phyloP scores from a whole-genome alignment of 2,888 invertebrate genomes.

The Ornithoptera priamus region DNA sequence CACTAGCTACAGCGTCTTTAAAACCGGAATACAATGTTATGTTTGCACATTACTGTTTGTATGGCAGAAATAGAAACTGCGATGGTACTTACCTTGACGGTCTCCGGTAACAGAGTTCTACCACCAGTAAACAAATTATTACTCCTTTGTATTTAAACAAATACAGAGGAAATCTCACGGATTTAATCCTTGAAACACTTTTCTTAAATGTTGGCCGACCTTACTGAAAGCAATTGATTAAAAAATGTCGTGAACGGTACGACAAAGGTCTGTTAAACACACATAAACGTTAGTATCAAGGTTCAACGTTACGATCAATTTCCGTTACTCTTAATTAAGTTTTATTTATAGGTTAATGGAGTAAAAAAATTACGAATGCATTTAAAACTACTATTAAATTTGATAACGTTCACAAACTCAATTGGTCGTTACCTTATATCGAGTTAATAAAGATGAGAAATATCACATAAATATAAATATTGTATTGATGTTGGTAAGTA shows the following conservation, averaged over 20 bases:
- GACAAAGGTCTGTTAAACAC: conserved; percentile 24
- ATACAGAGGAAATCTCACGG: conserved; percentile 2
- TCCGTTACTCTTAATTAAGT: conserved; percentile 20
- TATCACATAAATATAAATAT: no score
- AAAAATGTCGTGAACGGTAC: conserved; percentile 20
- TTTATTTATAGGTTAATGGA: conserved; percentile 14
- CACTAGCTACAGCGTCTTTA: no score
- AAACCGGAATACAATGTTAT: no score
- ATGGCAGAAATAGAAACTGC: no score
- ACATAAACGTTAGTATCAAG: conserved; percentile 19
- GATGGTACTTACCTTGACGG: no score
- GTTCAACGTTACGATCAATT: conserved; percentile 19
- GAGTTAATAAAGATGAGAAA: no score
- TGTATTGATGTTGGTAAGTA: no score
- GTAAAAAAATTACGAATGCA: conserved; percentile 6
- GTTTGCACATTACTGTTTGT: no score
- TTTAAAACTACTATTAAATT: background rate
- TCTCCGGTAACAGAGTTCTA: no score
- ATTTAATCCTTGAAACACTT: conserved; percentile 18
- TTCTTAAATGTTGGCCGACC: conserved; percentile 17
- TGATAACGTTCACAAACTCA: no score
- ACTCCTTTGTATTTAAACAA: background rate
- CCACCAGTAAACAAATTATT: no score
- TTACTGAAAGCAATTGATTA: conserved; percentile 18
- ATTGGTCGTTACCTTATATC: no score